A percentile compares a stretch with the other conserved stretches of the same genome.
These are phyloP conservation scores for Zonitis immaculata DNA, from an alignment of 2,888 invertebrate species.

Conservation along the genomic window DNA sequence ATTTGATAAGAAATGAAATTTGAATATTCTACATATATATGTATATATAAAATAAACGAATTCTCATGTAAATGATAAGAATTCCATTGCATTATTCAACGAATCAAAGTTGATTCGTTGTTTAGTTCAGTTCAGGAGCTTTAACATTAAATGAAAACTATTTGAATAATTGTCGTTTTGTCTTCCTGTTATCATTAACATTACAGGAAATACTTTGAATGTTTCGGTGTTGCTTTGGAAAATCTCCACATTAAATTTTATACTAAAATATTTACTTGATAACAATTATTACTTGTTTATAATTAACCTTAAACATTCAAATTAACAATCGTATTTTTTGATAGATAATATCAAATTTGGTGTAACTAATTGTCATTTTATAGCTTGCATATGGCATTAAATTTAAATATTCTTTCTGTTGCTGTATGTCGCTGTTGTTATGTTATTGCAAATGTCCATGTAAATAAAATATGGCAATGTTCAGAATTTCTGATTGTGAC, in stretches of 20 bases:
- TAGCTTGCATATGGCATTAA: too few species aligned
- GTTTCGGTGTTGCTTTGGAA: neutral
- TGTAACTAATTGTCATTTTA: too few species aligned
- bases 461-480: neutral
- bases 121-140: neutral
- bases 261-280: neutral
- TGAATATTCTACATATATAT: neutral
- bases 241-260: neutral
- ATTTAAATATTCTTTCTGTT: neutral
- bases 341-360: too few species aligned
- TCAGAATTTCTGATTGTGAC: neutral
- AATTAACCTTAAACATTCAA: too few species aligned
- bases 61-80: neutral
- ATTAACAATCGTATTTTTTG: too few species aligned
- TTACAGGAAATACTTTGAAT: neutral
- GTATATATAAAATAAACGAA: slow-evolving; percentile 1
- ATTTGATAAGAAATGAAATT: neutral
- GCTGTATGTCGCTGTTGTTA: neutral
- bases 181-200: neutral
- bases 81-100: neutral
- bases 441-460: neutral
- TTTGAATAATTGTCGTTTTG: neutral
- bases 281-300: neutral
- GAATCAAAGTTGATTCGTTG: neutral
- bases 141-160: neutral